Conservation (phyloP, 2,888 invertebrate species). For the Pasiphila rectangulata region DNA sequence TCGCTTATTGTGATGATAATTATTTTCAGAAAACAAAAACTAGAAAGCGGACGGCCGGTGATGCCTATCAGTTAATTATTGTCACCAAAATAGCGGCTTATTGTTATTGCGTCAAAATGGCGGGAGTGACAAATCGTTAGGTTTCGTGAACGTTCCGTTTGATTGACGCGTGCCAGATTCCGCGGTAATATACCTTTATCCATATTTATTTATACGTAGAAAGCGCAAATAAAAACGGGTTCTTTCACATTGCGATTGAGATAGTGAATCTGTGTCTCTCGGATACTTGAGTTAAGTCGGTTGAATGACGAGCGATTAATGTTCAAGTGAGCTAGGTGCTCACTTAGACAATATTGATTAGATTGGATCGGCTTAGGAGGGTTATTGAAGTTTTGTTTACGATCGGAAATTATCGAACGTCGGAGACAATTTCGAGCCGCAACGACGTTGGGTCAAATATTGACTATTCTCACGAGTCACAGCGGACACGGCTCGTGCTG, state of each 20-base stretch:
- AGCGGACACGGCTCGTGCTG: conserved; percentile 65
- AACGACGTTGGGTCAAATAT: conserved; percentile 70
- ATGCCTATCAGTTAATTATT: conserved; percentile 80
- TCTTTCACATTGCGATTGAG: conserved; percentile 65
- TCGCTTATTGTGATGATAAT: conserved; percentile 79
- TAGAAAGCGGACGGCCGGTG: conserved; percentile 73
- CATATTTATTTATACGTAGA: conserved; percentile 77
- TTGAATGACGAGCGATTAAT: conserved; percentile 46
- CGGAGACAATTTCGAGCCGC: conserved; percentile 78
- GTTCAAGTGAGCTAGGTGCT: conserved; percentile 1
- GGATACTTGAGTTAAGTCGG: conserved; percentile 41
- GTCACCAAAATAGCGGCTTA: conserved; percentile 77
- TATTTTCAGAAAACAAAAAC: conserved; percentile 78
- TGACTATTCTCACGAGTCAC: conserved; percentile 77
- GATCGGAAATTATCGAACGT: conserved; percentile 74
- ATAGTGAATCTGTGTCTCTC: conserved; percentile 66
- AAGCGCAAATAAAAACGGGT: conserved; percentile 78
- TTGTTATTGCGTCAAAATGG: conserved; percentile 73
- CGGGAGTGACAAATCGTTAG: conserved; percentile 74
- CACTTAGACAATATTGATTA: conserved; percentile 3
- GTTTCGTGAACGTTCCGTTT: conserved; percentile 70
- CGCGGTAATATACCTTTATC: conserved; percentile 66
- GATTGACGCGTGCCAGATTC: conserved; percentile 80
- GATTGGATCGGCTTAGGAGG: conserved; percentile 19
- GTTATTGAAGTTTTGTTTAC: conserved; percentile 64